Percentiles rank a stretch among this genome's conserved stretches.
These are phyloP conservation scores for Punctoribates punctum DNA, from an alignment of 2,888 invertebrate genomes.

Conservation along the genomic window DNA sequence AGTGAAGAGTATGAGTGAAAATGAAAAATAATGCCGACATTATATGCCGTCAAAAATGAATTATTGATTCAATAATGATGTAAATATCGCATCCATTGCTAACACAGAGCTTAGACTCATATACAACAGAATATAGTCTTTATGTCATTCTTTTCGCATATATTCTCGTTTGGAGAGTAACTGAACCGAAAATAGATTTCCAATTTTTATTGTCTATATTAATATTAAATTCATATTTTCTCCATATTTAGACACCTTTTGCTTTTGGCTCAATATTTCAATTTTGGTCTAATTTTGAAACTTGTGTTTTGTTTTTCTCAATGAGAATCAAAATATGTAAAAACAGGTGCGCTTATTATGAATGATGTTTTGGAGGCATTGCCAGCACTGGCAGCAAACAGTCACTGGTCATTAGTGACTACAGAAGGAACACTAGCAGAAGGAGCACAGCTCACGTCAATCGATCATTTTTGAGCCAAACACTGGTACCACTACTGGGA, in stretches of 20 bases:
- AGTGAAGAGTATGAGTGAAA: slow-evolving; percentile 22
- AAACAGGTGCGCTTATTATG: slow-evolving; percentile 28
- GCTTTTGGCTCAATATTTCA: not conserved
- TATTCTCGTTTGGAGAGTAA: not conserved
- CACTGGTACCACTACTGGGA: not conserved
- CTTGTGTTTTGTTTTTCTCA: not conserved
- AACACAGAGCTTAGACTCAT: not conserved
- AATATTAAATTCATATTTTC: slow-evolving; percentile 1
- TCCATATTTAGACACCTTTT: slow-evolving; percentile 10
- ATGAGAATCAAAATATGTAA: slow-evolving; percentile 13
- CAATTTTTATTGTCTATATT: slow-evolving; percentile 18
- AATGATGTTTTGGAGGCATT: not conserved
- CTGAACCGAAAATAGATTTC: slow-evolving; percentile 12
- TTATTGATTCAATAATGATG: slow-evolving; percentile 30
- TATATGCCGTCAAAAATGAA: slow-evolving; percentile 29
- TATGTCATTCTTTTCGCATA: not conserved
- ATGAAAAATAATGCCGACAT: slow-evolving; percentile 23
- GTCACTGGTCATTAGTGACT: not conserved
- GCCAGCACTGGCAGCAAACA: no score
- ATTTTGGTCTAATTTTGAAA: slow-evolving; percentile 2
- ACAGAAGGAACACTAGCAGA: slow-evolving; percentile 18
- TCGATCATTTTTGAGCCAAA: slow-evolving; percentile 2
- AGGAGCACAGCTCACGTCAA: not conserved
- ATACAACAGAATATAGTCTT: not conserved
- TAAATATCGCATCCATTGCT: slow-evolving; percentile 15